Conservation (phyloP, 2,113 vertebrate genomes). For the Orthochromis indermauri region DNA sequence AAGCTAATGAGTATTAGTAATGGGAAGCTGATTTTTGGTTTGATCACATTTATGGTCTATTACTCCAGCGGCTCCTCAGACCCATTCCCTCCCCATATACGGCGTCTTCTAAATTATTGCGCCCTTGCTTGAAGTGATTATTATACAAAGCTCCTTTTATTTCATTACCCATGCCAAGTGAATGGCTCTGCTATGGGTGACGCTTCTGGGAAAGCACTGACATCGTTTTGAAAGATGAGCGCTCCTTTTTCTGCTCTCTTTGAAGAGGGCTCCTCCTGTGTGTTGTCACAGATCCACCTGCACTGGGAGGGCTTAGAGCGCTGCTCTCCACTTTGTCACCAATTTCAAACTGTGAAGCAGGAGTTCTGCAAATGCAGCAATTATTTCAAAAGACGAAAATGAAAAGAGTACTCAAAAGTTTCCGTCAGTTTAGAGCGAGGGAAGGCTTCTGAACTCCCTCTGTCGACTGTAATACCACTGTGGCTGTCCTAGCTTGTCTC, state of each 20-base stretch:
- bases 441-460: constrained; percentile 10
- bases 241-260: constrained; percentile 19
- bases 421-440: constrained; percentile 8
- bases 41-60: constrained; percentile 58
- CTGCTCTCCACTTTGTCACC: constrained; percentile 53
- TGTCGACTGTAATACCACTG: neutral
- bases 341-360: constrained; percentile 33
- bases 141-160: constrained; percentile 46
- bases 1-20: constrained; percentile 61
- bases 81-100: constrained; percentile 5
- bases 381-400: constrained; percentile 56
- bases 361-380: constrained; percentile 57
- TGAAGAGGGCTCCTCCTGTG: constrained; percentile 52
- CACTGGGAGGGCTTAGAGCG: constrained; percentile 17
- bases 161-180: constrained; percentile 34
- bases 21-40: constrained; percentile 40
- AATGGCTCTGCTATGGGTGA: constrained; percentile 36
- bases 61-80: constrained; percentile 24
- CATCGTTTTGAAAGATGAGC: constrained; percentile 26
- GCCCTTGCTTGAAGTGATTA: constrained; percentile 44
- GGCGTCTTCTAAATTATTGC: constrained; percentile 7
- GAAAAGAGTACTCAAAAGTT: constrained; percentile 43
- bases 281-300: constrained; percentile 47
- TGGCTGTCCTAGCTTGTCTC: neutral
- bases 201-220: constrained; percentile 32